phyloP scores from a whole-genome alignment of 92 coral and sea anemone genomes.

The Virgularia gustaviana region DNA sequence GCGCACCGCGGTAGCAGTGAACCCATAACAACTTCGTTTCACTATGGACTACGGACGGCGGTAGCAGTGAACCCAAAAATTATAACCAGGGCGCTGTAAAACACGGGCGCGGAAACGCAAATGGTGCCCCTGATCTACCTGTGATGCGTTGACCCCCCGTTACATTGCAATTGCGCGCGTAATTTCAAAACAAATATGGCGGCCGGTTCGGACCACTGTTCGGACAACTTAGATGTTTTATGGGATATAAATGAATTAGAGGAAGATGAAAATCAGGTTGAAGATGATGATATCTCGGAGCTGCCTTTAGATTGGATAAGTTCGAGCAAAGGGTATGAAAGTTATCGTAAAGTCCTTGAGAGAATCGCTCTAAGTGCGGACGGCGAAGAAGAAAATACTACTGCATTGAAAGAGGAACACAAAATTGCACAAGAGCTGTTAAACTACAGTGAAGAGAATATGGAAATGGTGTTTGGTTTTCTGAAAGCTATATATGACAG shows the following conservation, averaged over 20 bases:
- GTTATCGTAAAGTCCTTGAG: conserved; percentile 7
- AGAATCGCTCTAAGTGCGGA: background rate
- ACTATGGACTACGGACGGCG: too few relatives aligned
- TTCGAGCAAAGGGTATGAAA: background rate
- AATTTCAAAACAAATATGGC: background rate
- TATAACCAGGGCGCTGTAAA: conserved; percentile 11
- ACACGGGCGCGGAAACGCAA: conserved; percentile 33
- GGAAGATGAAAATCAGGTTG: conserved; percentile 1
- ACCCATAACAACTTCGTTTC: too few relatives aligned
- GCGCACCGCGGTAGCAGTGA: too few relatives aligned
- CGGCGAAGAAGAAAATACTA: too few relatives aligned
- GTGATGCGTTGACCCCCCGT: conserved; percentile 39
- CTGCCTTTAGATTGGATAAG: background rate
- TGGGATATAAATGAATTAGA: background rate
- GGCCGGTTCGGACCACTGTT: too few relatives aligned
- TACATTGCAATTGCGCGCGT: background rate
- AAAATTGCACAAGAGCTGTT: conserved; percentile 7
- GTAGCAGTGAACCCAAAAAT: too few relatives aligned
- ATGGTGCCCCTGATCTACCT: conserved; percentile 32
- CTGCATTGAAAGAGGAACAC: background rate
- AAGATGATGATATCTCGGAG: background rate
- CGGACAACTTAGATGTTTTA: too few relatives aligned
- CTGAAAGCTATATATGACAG: background rate
- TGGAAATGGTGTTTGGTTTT: conserved; percentile 1
- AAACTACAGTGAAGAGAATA: background rate